These are phyloP conservation scores for Bugula neritina DNA, from an alignment of 2,888 invertebrate species.

Conservation along the genomic window DNA sequence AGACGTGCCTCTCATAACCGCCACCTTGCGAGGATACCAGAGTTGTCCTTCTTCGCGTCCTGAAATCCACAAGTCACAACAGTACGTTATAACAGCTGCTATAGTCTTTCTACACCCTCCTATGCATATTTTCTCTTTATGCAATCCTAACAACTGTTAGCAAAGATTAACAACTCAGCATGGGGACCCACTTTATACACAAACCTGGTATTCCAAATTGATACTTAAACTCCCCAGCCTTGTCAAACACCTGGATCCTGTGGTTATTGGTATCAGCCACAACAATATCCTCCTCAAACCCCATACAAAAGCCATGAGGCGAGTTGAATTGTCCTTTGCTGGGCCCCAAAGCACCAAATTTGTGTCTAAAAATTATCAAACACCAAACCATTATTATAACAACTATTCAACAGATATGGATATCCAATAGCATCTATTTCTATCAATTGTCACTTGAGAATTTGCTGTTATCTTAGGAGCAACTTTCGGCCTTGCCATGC, in stretches of 20 bases:
- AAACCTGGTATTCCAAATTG: constrained; percentile 91
- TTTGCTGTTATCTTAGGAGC: too few species aligned
- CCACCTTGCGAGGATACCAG: constrained; percentile 95
- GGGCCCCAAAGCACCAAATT: constrained; percentile 88
- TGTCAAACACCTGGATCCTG: constrained; percentile 97
- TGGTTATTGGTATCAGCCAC: constrained; percentile 97
- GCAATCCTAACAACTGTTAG: too few species aligned
- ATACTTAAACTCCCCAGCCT: constrained; percentile 90
- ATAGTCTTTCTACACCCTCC: too few species aligned
- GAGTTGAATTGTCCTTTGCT: constrained; percentile 92
- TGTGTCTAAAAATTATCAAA: constrained; percentile 60
- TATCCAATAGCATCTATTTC: constrained; percentile 3
- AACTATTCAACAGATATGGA: background rate
- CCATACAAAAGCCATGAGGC: constrained; percentile 92
- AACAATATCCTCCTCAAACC: constrained; percentile 88
- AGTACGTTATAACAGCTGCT: background rate
- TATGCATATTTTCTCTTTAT: too few species aligned
- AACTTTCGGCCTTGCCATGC: too few species aligned
- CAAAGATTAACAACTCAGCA: background rate
- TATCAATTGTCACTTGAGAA: too few species aligned
- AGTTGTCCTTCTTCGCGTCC: constrained; percentile 80
- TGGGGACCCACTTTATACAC: too few species aligned
- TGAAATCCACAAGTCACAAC: constrained; percentile 29
- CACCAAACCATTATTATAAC: background rate
- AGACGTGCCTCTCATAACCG: constrained; percentile 55